Evolutionary conservation across 2,888 invertebrate species (phyloP).

Genomic region (Trachelus iudaicus): DNA sequence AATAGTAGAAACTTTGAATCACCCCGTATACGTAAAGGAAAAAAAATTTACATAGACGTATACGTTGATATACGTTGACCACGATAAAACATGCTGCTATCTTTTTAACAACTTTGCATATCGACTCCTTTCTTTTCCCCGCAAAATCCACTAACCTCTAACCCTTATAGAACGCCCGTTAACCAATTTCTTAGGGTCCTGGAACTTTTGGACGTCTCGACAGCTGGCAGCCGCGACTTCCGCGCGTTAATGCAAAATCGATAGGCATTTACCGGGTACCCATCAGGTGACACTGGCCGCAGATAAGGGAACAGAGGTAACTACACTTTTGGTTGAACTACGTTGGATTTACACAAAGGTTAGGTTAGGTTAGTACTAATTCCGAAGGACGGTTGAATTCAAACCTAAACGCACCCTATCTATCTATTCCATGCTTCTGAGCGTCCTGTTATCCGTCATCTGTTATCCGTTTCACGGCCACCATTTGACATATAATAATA

Average conservation of each 20-base stretch:
- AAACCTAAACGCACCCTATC: not conserved
- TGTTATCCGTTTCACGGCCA: not conserved
- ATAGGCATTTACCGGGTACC: not conserved
- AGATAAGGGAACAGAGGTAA: not conserved
- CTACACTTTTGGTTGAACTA: not conserved
- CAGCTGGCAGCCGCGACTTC: not conserved
- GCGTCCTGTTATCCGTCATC: not conserved
- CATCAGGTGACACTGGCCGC: not conserved
- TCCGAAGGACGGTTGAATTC: not conserved
- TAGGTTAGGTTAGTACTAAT: not conserved
- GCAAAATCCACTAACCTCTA: not conserved
- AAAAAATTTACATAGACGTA: not conserved
- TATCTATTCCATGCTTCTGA: not conserved
- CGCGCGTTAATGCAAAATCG: slow-evolving; percentile 3
- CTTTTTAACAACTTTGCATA: not conserved
- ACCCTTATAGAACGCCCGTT: not conserved
- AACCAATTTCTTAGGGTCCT: not conserved
- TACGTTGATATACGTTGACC: not conserved
- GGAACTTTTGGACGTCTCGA: not conserved
- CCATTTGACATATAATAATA: not conserved
- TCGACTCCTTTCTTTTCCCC: not conserved
- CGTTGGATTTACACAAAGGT: not conserved
- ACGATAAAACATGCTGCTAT: not conserved
- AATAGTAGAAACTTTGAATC: not conserved
- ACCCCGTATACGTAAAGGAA: not conserved